phyloP scores from a whole-genome alignment of 2,888 invertebrate genomes.

The Elysia crispata region DNA sequence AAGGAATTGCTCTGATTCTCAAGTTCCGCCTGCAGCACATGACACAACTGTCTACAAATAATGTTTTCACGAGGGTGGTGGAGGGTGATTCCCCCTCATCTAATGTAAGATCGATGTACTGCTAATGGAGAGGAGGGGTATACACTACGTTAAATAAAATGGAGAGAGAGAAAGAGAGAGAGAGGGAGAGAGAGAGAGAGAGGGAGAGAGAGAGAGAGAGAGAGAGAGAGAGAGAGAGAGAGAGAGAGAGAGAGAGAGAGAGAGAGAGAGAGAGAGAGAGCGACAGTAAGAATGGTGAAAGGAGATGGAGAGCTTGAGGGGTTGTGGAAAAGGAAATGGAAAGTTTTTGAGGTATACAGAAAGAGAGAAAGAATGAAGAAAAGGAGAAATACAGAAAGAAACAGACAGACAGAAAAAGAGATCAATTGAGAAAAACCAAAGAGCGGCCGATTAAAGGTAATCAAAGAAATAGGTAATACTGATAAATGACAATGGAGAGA shows the following conservation, averaged over 20 bases:
- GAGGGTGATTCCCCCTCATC: no score
- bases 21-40: no score
- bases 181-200: constrained; percentile 22
- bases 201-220: background rate
- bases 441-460: background rate
- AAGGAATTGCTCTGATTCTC: no score
- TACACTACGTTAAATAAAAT: background rate
- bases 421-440: no score
- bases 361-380: background rate
- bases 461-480: background rate
- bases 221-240: background rate
- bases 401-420: background rate
- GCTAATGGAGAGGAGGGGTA: background rate
- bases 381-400: background rate
- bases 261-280: background rate
- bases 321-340: no score
- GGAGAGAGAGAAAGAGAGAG: constrained; percentile 15
- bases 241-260: constrained; percentile 20
- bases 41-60: no score
- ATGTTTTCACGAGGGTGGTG: no score
- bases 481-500: background rate
- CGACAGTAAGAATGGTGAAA: no score
- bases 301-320: no score
- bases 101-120: no score
- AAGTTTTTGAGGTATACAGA: background rate